Conservation (phyloP, 2,113 vertebrate species). For the Paraplagusia blochii region DNA sequence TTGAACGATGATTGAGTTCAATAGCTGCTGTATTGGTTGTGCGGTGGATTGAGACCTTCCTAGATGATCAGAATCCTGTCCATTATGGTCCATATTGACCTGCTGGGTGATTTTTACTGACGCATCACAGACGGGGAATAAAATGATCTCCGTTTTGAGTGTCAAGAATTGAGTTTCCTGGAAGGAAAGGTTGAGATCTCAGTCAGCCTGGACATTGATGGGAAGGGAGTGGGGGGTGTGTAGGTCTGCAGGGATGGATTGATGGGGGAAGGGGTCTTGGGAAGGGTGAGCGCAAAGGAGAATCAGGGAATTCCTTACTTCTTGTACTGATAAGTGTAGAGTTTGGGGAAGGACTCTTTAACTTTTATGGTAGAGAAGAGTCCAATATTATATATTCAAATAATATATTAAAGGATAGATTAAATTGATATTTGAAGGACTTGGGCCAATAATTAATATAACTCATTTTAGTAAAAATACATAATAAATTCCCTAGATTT, state of each 20-base stretch:
- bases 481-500: too few relatives aligned
- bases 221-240: constrained; percentile 22
- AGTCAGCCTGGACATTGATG: constrained; percentile 13
- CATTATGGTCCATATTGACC: constrained; percentile 7
- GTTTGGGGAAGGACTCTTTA: constrained; percentile 5
- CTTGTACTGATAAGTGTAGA: background rate
- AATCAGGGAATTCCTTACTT: constrained; percentile 17
- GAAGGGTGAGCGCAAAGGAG: constrained; percentile 8
- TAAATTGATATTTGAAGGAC: too few relatives aligned
- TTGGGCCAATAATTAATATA: too few relatives aligned
- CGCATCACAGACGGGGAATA: background rate
- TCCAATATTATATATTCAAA: too few relatives aligned
- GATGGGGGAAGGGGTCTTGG: constrained; percentile 45
- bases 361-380: too few relatives aligned
- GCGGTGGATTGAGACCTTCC: too few relatives aligned
- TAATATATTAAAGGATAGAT: too few relatives aligned
- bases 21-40: too few relatives aligned
- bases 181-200: constrained; percentile 32
- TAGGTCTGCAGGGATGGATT: constrained; percentile 11
- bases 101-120: constrained; percentile 29
- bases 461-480: too few relatives aligned
- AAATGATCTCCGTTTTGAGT: background rate
- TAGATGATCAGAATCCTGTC: background rate
- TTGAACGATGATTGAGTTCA: too few relatives aligned
- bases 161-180: background rate